phyloP scores from a whole-genome alignment of 2,797 vertebrate species.

The Arremon brunneinucha region DNA sequence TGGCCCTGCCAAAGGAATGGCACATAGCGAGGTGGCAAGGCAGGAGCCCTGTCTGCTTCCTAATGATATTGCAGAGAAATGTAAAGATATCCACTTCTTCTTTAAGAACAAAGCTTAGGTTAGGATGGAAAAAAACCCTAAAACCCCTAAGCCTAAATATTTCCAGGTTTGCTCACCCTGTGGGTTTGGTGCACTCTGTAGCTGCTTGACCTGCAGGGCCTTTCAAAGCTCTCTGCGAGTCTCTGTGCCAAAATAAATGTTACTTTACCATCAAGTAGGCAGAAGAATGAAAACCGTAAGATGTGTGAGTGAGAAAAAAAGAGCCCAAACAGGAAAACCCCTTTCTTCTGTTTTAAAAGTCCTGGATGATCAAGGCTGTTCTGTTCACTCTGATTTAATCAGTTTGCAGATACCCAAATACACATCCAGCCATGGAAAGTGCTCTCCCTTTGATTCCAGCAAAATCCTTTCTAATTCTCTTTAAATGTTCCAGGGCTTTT shows the following conservation, averaged over 20 bases:
- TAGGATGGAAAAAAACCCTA: background rate
- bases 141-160: background rate
- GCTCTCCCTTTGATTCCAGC: slow-evolving; percentile 53
- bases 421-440: background rate
- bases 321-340: slow-evolving; percentile 14
- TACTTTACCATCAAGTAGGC: background rate
- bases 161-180: background rate
- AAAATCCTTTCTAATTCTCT: slow-evolving; percentile 67
- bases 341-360: slow-evolving; percentile 41
- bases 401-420: slow-evolving; percentile 6
- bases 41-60: background rate
- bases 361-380: slow-evolving; percentile 33
- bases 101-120: background rate
- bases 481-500: slow-evolving; percentile 67
- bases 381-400: slow-evolving; percentile 21
- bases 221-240: background rate
- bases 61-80: background rate
- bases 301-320: background rate
- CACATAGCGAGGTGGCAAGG: rapidly evolving
- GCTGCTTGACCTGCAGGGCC: background rate
- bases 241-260: slow-evolving; percentile 22
- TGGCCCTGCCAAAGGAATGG: background rate
- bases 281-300: background rate
- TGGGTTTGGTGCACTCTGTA: background rate
- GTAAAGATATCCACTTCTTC: background rate